Conservation (phyloP, 2,888 invertebrate genomes). For the Seira ritae region DNA sequence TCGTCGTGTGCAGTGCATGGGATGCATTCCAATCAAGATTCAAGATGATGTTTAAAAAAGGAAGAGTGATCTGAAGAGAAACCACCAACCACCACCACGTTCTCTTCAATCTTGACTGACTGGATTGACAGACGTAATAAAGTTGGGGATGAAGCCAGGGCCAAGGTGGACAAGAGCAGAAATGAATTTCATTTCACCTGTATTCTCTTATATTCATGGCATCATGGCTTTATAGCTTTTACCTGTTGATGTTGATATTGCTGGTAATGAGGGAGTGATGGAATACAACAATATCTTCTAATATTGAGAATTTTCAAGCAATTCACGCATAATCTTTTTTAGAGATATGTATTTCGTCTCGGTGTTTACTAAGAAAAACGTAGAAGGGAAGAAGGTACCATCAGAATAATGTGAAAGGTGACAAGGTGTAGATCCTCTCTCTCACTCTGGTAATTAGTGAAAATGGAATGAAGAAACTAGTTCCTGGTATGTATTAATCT, state of each 20-base stretch:
- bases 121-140: conserved; percentile 62
- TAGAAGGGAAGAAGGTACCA: neutral
- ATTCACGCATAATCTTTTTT: neutral
- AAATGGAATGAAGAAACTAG: neutral
- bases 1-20: conserved; percentile 33
- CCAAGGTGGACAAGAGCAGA: conserved; percentile 13
- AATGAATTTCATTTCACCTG: neutral
- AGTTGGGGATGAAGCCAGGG: conserved; percentile 29
- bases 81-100: neutral
- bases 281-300: neutral
- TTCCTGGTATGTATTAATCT: neutral
- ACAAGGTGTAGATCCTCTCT: neutral
- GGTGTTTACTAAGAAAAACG: neutral
- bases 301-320: neutral
- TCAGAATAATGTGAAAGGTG: neutral
- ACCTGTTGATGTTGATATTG: neutral
- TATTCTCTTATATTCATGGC: neutral
- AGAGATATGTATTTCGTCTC: neutral
- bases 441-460: neutral
- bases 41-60: neutral
- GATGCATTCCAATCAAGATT: conserved; percentile 52
- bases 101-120: conserved; percentile 47
- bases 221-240: neutral
- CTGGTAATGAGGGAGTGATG: neutral
- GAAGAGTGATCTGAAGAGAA: neutral